Conservation (phyloP, 2,888 invertebrate species). For the Thysanoteuthis rhombus region DNA sequence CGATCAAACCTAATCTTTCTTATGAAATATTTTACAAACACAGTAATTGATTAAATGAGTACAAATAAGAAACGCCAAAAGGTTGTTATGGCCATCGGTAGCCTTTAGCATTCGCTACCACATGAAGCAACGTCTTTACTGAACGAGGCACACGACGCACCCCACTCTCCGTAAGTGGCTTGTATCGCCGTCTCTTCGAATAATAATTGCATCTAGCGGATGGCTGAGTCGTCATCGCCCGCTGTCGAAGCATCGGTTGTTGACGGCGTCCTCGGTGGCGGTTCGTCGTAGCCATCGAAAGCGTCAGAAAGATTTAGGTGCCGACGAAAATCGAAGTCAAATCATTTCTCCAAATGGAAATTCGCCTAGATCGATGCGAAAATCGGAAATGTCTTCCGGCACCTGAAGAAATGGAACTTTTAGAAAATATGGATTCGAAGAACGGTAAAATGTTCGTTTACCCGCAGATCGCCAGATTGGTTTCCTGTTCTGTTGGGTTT, state of each 20-base stretch:
- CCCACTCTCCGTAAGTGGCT: neutral
- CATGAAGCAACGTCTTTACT: neutral
- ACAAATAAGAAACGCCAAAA: too few species aligned
- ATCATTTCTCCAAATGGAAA: neutral
- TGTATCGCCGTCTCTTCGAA: neutral
- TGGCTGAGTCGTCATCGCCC: too few species aligned
- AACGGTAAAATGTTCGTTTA: neutral
- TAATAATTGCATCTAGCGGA: neutral
- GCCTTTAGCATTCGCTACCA: too few species aligned
- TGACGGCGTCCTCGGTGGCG: neutral
- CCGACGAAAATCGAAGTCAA: neutral
- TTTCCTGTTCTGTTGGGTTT: neutral
- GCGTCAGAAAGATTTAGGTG: neutral
- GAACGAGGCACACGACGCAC: neutral
- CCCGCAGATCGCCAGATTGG: neutral
- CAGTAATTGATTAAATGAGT: too few species aligned
- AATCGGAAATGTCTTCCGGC: neutral
- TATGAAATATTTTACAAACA: too few species aligned
- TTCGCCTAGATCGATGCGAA: slow-evolving; percentile 12
- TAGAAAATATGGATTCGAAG: neutral
- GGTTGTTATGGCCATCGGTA: too few species aligned
- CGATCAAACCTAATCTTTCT: too few species aligned
- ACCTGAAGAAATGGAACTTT: neutral
- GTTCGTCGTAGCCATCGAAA: neutral
- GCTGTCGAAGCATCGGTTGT: neutral